Base-by-base conservation (phyloP, 2,888 invertebrate genomes). In the Empis stercorea region DNA sequence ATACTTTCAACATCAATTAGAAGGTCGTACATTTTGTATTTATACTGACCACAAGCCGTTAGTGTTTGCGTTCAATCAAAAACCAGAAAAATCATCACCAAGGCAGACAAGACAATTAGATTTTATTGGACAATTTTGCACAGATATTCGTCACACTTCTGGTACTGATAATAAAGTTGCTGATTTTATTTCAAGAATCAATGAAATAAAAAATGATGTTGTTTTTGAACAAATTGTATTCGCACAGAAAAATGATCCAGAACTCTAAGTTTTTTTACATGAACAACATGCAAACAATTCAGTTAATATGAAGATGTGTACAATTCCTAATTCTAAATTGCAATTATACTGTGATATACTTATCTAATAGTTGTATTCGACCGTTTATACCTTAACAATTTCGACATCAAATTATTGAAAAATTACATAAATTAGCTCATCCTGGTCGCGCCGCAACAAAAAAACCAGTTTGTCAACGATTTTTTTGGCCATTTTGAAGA, bases 21-120 rank as follows among this genome's bases (percentile, higher is more conserved):
- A 56, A 30, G 53, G 49, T 5, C 45, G 51, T 10, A 15, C 43
- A 9, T 56, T 53, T 32, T 39, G 32, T 1, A 53, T 56, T 0
- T 50, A 37, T 15, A 53, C 53, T 1, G 57, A 56, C 43, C 54
- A 55, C 42, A 56, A 56, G 38, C 53, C 53, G 6, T n/a, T 56
- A 1, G 43, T 49, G 0, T 63, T 51, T 37, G 64, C 65, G 1
- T 62, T 69, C 45, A 15, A 45, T 5, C 51, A 59, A 48, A 57
- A 57, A 10, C 30, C 54, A 4, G 59, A 60, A 2, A 61, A 61
- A 15, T 57, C 57, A 10, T 60, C 64, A 2, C 66, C 64, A 0
- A 45, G 65, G 2, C 64, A 68, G 48, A 52, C 55, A 4, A 47
- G 65, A 0, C 59, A 68, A 4, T 50, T 70, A 0, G 61, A 64